Evolutionary conservation across 2,888 invertebrate genomes (phyloP), one percentile per base, ranked within the genome.

Genomic region (Atrina japonica): DNA sequence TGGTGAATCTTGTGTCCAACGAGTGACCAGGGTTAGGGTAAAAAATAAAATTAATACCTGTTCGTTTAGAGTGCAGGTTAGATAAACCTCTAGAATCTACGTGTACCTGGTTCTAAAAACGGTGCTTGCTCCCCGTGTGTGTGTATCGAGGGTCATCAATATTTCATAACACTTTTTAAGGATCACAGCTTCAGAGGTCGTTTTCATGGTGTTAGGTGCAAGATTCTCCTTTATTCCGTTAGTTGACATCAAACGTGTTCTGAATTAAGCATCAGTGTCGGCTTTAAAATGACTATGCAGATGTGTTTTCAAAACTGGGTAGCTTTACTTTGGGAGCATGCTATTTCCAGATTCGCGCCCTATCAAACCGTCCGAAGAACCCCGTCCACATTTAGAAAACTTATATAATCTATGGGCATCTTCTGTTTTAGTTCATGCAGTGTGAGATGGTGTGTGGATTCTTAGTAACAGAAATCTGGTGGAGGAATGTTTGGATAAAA

Each of bases 361-460:
- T 6, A 47, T 73, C 1, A 70, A 70, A 30, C 55, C 50, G 45
- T 76, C 27, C 60, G 76, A 6, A 14, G 59, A 23, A 73, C 73
- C 65, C 76, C 1, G 55, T 49, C 1, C 47, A 5, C 69, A 73
- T 41, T 23, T 72, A 16, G 55, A 74, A 7, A 70, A 70, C 29
- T 56, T 73, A 66, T 47, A 69, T 14, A 16, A 69, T 0, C 66
- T 70, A 1, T 73, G 64, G 76, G 73, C 76, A 2, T 60, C 73
- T 0, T 64, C 74, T 1, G 59, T 73, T 0, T 29, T 73, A 1
- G 64, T 77, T 11, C 53, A 66, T 69, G 59, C 0, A n/a, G 47
- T 5, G 69, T 78, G 11, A 40, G 73, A 7, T 76, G 65, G 65
- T 76, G 75, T 45, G 27, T 78, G 1, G 75, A 78, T 45, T 73